phyloP scores from a whole-genome alignment of 2,113 vertebrate species.

The human region DNA sequence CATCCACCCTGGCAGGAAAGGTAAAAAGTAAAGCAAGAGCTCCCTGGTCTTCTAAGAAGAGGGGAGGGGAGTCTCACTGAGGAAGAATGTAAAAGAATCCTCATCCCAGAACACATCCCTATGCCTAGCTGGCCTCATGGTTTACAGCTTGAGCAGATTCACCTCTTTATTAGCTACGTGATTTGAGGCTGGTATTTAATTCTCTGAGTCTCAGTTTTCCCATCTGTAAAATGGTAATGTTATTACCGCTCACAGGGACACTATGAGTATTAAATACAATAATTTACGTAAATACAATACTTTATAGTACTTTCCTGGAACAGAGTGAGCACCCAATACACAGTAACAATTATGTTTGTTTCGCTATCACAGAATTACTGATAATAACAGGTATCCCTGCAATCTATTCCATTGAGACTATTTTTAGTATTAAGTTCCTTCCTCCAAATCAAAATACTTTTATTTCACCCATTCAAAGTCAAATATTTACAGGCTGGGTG shows the following conservation, averaged over 20 bases:
- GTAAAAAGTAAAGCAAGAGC: background rate
- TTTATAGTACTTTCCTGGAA: background rate
- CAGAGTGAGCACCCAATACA: background rate
- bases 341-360: background rate
- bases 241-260: background rate
- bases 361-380: background rate
- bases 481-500: background rate
- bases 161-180: background rate
- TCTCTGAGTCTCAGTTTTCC: background rate
- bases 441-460: conserved; percentile 31
- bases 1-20: background rate
- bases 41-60: background rate
- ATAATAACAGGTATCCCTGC: background rate
- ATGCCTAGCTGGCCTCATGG: background rate
- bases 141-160: background rate
- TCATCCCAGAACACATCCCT: background rate
- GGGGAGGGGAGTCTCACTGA: background rate
- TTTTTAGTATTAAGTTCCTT: background rate
- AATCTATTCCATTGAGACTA: background rate
- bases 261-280: background rate
- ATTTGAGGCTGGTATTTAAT: background rate
- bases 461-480: background rate
- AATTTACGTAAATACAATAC: background rate
- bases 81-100: background rate
- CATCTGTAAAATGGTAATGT: background rate